phyloP scores from a whole-genome alignment of 2,113 vertebrate species.

The Sylvia atricapilla region DNA sequence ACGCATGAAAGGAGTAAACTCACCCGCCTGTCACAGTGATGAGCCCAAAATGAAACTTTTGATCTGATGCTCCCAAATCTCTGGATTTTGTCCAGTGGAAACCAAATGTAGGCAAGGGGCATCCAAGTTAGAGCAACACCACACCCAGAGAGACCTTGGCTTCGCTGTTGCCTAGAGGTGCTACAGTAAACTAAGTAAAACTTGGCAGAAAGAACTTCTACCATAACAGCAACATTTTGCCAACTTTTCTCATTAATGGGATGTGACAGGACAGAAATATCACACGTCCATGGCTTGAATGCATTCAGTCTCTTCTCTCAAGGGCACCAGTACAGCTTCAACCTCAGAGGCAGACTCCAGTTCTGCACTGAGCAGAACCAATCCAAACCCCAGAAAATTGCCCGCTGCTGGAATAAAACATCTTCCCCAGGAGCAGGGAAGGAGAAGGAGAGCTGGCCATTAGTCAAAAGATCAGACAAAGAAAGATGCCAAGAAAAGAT shows the following conservation, averaged over 20 bases:
- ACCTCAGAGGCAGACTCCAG: not conserved
- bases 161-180: not conserved
- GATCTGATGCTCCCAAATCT: not conserved
- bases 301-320: not conserved
- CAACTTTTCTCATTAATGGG: not conserved
- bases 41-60: not conserved
- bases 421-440: not conserved
- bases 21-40: not conserved
- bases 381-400: not conserved
- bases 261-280: not conserved
- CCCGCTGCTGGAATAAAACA: not conserved
- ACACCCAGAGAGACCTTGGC: not conserved
- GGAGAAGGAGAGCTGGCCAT: not conserved
- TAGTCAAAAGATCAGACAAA: not conserved
- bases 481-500: not conserved
- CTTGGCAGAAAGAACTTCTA: not conserved
- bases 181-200: not conserved
- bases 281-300: fast-evolving
- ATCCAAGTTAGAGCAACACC: not conserved
- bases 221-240: not conserved
- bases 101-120: not conserved
- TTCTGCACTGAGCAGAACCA: not conserved
- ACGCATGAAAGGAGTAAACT: not conserved
- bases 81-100: not conserved
- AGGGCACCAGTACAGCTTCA: not conserved